These are phyloP conservation scores for Tetraodon nigroviridis DNA, from an alignment of 2,113 vertebrate species.

Conservation along the genomic window DNA sequence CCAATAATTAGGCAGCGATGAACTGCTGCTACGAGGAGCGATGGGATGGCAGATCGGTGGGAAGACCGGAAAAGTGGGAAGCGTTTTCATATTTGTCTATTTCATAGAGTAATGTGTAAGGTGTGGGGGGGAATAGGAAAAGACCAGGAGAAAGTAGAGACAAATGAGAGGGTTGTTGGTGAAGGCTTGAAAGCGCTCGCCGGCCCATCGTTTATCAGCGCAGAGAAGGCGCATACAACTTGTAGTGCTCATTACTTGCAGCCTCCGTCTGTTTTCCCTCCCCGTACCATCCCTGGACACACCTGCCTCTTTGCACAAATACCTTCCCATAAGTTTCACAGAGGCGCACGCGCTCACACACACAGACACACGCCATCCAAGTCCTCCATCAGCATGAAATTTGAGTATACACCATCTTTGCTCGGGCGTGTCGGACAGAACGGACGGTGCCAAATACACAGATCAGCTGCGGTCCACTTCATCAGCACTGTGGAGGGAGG, in stretches of 20 bases:
- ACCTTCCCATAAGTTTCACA: conserved; percentile 14
- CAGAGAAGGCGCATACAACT: conserved; percentile 27
- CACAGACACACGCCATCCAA: not conserved
- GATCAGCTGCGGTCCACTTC: conserved; percentile 48
- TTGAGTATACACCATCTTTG: conserved; percentile 40
- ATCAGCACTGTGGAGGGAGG: conserved; percentile 36
- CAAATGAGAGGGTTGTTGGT: conserved; percentile 40
- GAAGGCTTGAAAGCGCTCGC: conserved; percentile 47
- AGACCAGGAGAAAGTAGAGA: conserved; percentile 10
- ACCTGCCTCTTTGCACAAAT: conserved; percentile 21
- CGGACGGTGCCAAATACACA: conserved; percentile 41
- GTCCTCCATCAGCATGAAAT: not conserved
- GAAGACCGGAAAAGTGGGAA: not conserved
- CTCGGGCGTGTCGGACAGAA: conserved; percentile 53
- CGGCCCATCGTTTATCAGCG: conserved; percentile 43
- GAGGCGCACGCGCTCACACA: not conserved
- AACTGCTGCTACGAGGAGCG: conserved; percentile 10
- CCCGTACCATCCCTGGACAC: conserved; percentile 35
- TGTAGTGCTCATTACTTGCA: conserved; percentile 36
- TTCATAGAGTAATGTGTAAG: not conserved
- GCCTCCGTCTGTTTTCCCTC: conserved; percentile 26
- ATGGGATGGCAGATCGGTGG: conserved; percentile 1
- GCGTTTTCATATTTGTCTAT: not conserved
- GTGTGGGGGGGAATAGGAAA: not conserved
- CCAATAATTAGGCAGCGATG: conserved; percentile 43